A percentile compares a stretch with the other conserved stretches of the same genome.
phyloP scores from a whole-genome alignment of 1,140 invertebrate genomes.

The Hyposmocoma kahamanoa region DNA sequence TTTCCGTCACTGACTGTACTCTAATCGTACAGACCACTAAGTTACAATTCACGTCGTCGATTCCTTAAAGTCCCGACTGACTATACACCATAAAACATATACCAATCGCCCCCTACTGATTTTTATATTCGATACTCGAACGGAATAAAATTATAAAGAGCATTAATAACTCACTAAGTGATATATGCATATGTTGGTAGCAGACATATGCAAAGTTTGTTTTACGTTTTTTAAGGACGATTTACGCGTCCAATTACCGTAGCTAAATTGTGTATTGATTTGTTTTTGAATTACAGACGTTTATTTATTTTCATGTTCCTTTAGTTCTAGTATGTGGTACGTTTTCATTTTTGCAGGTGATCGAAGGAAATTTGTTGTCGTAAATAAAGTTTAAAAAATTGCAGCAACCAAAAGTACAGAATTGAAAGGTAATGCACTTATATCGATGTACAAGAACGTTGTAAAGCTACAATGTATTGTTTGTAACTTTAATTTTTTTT shows the following conservation, averaged over 20 bases:
- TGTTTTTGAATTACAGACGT: conserved; percentile 12
- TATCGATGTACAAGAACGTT: no score
- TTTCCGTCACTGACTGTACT: conserved; percentile 15
- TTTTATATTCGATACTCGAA: conserved; percentile 60
- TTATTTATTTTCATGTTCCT: no score
- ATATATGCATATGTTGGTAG: conserved; percentile 47
- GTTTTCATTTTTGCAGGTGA: no score
- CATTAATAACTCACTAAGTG: conserved; percentile 59
- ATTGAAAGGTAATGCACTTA: no score
- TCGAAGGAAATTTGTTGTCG: no score
- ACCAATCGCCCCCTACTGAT: conserved; percentile 52
- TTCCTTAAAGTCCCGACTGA: conserved; percentile 11
- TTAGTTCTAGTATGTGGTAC: no score
- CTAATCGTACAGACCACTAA: conserved; percentile 9
- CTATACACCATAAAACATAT: conserved; percentile 43
- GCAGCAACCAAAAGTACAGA: no score
- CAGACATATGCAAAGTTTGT: conserved; percentile 44
- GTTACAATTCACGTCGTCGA: conserved; percentile 38
- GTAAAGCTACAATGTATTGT: no score
- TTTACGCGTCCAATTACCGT: conserved; percentile 54
- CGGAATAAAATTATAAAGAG: conserved; percentile 63
- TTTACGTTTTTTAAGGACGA: conserved; percentile 30
- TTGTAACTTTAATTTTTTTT: no score
- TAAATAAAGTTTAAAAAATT: no score
- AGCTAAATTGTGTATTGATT: conserved; percentile 17